Conservation (phyloP, 2,113 vertebrate species). For the Psilopogon haemacephalus region DNA sequence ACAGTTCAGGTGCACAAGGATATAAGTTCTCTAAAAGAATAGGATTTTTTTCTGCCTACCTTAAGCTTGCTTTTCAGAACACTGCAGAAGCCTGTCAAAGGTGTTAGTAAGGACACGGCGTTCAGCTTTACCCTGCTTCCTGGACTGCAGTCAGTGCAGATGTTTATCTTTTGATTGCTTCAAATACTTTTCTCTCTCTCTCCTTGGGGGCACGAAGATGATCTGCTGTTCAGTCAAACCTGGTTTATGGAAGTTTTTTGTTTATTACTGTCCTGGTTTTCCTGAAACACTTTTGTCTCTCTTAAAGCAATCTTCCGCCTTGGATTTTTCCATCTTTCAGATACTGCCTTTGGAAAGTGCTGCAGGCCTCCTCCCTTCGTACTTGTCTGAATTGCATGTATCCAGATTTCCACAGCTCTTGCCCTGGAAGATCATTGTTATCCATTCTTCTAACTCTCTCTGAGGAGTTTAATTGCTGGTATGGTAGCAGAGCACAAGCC, state of each 20-base stretch:
- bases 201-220: background rate
- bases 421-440: background rate
- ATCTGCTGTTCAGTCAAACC: background rate
- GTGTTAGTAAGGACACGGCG: background rate
- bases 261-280: background rate
- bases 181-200: background rate
- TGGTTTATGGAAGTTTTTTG: background rate
- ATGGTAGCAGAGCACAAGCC: background rate
- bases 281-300: background rate
- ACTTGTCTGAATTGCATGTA: background rate
- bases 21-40: background rate
- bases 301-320: background rate
- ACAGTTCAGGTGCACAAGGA: background rate
- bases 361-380: background rate
- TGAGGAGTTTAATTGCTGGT: background rate
- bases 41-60: background rate
- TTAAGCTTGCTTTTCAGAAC: background rate
- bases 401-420: background rate
- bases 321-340: background rate
- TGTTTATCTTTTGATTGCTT: constrained; percentile 60
- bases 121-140: background rate
- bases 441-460: background rate
- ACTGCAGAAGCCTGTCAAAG: background rate
- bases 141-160: constrained; percentile 16
- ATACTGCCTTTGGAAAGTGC: background rate